phyloP scores from a whole-genome alignment of 2,888 invertebrate species.

The Hipparchia sbordonii region DNA sequence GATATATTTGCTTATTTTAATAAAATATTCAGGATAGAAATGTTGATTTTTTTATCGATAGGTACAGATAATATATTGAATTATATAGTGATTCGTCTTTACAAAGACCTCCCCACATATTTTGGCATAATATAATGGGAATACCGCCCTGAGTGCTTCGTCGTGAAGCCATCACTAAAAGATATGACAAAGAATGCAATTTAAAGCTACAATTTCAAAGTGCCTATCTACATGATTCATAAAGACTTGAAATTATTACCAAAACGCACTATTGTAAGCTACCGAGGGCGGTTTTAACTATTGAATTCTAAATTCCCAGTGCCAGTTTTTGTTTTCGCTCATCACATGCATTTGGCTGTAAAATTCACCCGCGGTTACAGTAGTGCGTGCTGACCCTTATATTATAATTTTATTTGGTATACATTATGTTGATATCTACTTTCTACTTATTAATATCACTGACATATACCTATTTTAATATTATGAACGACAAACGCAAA shows the following conservation, averaged over 20 bases:
- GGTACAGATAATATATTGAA: too few relatives aligned
- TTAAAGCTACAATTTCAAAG: constrained; percentile 73
- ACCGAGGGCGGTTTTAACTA: not conserved
- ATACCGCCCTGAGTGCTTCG: not conserved
- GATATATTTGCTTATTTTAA: not conserved
- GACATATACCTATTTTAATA: constrained; percentile 17
- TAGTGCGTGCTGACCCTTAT: constrained; percentile 9
- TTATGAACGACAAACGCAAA: constrained; percentile 16
- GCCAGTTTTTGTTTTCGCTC: not conserved
- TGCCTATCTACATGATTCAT: constrained; percentile 61
- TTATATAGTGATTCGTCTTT: too few relatives aligned
- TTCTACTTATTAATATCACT: constrained; percentile 35
- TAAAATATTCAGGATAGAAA: not conserved
- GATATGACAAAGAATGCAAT: constrained; percentile 34
- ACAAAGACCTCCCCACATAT: too few relatives aligned
- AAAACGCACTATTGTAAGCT: constrained; percentile 9
- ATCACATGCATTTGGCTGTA: not conserved
- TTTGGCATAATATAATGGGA: not conserved
- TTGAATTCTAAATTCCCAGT: not conserved
- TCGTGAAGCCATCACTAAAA: constrained; percentile 1
- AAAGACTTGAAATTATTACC: constrained; percentile 27
- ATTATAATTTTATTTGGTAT: constrained; percentile 18
- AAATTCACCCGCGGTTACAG: not conserved
- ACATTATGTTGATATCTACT: constrained; percentile 9
- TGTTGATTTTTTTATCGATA: too few relatives aligned